Base-by-base conservation (phyloP, 1,140 invertebrate genomes). In the Manduca sexta region DNA sequence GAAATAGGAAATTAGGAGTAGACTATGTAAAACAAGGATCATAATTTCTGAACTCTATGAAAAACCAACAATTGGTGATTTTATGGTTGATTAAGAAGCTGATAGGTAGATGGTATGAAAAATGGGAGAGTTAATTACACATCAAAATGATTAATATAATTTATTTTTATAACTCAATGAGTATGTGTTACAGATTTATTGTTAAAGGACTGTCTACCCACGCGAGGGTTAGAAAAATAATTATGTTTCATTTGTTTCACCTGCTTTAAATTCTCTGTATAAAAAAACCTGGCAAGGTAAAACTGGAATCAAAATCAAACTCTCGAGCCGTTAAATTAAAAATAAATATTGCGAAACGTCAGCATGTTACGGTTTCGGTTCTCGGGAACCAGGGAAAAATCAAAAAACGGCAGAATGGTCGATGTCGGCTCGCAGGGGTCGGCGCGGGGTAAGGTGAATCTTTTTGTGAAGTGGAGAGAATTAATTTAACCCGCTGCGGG, bases 401-500 rank as follows among this genome's bases (percentile, higher is more conserved):
- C 56, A 53, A 61, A 76, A 78, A 78, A 73, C 60, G 68, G 44
- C 60, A 67, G 66, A 52, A 62, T 65, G 68, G 70, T 61, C 64
- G 72, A 60, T 69, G 75, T 68, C 66, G 67, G 68, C 68, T 72
- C 67, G 52, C 71, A 71, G 55, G 71, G 65, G 70, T 26, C 55
- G 74, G 68, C 49, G 68, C 71, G 69, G 71, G 71, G 77, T 64
- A 74, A 82, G 76, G 75, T 80, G 78, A 80, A 85, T 85, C 82
- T 85, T 83, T 83, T 83, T 85, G 81, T 85, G 80, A 87, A 87
- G 79, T 84, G 73, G 78, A 85, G 80, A 75, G 84, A 87, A 86
- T 87, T 87, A 87, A 87, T 86, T 87, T 87, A 85, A 85, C 79
- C 80, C 74, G 81, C 74, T 83, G 76, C 81, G 78, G 85, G 84